Base-by-base conservation (phyloP, 2,797 vertebrate species). In the Melanotaenia maccullochi region DNA sequence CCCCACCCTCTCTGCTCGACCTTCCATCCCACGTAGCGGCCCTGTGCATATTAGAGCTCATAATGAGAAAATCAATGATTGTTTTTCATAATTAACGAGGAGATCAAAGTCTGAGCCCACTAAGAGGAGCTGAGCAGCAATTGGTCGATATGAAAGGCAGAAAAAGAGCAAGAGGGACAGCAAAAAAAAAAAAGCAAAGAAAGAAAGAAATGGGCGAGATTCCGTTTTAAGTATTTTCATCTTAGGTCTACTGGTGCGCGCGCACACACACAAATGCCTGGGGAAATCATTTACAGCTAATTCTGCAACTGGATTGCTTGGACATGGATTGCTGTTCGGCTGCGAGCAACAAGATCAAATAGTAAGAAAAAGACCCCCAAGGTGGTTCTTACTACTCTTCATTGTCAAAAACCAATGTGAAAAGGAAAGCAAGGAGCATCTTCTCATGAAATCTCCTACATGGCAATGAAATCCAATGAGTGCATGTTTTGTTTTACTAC, bases 1-100 rank as follows among this genome's bases (percentile, higher is more conserved):
- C 38, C 68, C 64, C 44, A 42, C 1, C 9, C 65, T 67, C 63
- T 22, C 33, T 22, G 47, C 74, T 71, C 69, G 59, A 90, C 90
- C 84, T 86, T 91, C 82, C 76, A 74, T 75, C 84, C 78, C 44
- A 64, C 81, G 47, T 61, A 60, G 81, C 79, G n/a, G 88, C 89
- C 86, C 84, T 68, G 76, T 47, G 85, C 90, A 92, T 90, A 92
- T 91, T 90, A 92, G 75, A 83, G 82, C 90, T 89, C 89, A 85
- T 92, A 92, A 93, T 93, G 89, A 93, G 90, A 91, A 92, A 90
- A 92, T 91, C 90, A 88, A 90, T 91, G 88, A 92, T 92, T 93
- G 91, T 92, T 92, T 91, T 93, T 90, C 87, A 92, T 91, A 92
- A 93, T 93, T 93, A 93, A 93, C 81, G 68, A 93, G 91, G 65